Evolutionary conservation across 2,113 vertebrate genomes (phyloP).

Genomic region (Chiloscyllium plagiosum): DNA sequence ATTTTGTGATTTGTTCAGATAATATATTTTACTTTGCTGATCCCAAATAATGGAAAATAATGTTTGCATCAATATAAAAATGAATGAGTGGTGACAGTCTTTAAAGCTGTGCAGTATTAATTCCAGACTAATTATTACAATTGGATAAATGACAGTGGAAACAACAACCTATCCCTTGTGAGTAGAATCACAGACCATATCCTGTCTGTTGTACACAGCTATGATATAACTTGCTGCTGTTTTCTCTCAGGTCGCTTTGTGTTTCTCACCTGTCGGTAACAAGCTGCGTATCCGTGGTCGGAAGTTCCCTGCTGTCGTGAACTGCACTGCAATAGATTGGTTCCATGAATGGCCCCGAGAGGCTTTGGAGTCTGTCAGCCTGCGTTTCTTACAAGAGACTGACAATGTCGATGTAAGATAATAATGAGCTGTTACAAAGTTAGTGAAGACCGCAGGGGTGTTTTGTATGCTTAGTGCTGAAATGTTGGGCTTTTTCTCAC

Average conservation of each 20-base stretch:
- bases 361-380: conserved; percentile 85
- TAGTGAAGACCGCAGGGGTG: background rate
- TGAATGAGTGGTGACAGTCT: background rate
- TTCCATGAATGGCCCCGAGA: conserved; percentile 88
- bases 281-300: conserved; percentile 72
- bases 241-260: conserved; percentile 69
- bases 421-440: background rate
- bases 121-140: background rate
- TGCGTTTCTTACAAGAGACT: conserved; percentile 71
- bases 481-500: background rate
- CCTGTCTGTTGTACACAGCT: background rate
- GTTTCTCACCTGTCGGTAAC: conserved; percentile 82
- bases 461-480: background rate
- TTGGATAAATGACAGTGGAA: background rate
- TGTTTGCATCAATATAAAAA: background rate
- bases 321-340: conserved; percentile 78
- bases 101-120: background rate
- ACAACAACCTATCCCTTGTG: too few relatives aligned
- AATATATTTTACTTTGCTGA: background rate
- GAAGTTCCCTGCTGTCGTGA: conserved; percentile 80
- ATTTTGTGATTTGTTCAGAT: background rate
- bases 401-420: conserved; percentile 72
- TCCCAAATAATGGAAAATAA: background rate
- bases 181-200: background rate
- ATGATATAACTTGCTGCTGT: background rate